Evolutionary conservation across 2,888 invertebrate genomes (phyloP), one percentile per base, ranked within the genome.

Genomic region (Trissoscelio sp.): DNA sequence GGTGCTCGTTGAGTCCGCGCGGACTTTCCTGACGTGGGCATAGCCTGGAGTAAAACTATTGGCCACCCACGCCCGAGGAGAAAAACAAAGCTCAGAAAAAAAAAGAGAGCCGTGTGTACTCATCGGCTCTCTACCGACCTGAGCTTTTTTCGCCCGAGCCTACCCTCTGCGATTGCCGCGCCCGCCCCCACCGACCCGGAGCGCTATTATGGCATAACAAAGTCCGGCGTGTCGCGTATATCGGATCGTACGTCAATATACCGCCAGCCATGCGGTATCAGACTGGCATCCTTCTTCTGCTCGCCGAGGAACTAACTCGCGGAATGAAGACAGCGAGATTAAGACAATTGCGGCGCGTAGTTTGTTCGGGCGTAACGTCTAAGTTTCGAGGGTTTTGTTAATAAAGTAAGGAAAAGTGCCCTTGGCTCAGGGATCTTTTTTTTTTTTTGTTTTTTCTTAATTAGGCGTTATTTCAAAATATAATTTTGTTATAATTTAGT

Each of bases 21-120:
- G 90, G 90, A 90, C 73, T 72, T 85, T 83, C 82, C 84, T 86
- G 83, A 85, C 85, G 86, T 84, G 85, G 84, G 83, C 85, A 81
- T 86, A 85, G 84, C 86, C 84, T 86, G 86, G 86, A 86, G 89
- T 87, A 88, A 90, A 90, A 90, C 90, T 90, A 90, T 91, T 89
- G 91, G 87, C 90, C 91, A 90, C 91, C 91, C 90, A 90, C 89
- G 89, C 89, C 88, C 80, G 78, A 74, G 81, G 83, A 81, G 83
- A 80, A 83, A 85, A 86, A 84, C 84, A 86, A 85, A 83, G 84
- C 83, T 79, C 28, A 60, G 55, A 77, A 82, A 69, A 28, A 28
- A 6, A 28, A 6, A 82, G 83, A 79, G 81, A 85, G 85, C 83
- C 83, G 84, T 83, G 82, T 84, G 87, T 86, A 88, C 89, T 89